Conservation (phyloP, 2,888 invertebrate genomes). For the Hartigia nigra region DNA sequence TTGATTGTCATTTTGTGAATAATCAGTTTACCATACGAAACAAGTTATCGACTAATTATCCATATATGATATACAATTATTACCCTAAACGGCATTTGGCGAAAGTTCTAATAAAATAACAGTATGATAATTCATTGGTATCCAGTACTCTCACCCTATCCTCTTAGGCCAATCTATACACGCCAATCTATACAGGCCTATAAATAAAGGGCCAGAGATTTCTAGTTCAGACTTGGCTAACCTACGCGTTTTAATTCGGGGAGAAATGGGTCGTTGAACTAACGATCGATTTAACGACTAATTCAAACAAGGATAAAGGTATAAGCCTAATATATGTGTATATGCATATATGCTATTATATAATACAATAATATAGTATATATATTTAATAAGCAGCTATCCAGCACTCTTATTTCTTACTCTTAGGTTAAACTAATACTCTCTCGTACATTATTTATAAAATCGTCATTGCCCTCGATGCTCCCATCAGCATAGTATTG, state of each 20-base stretch:
- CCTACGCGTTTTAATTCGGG: not conserved
- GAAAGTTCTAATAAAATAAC: not conserved
- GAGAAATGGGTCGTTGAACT: not conserved
- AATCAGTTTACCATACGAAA: not conserved
- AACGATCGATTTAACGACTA: not conserved
- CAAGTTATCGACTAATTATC: not conserved
- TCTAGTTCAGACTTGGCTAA: not conserved
- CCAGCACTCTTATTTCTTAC: conserved; percentile 1
- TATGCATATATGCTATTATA: not conserved
- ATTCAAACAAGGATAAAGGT: not conserved
- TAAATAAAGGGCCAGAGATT: not conserved
- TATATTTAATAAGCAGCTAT: not conserved
- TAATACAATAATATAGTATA: not conserved
- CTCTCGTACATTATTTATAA: not conserved
- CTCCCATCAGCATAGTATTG: not conserved
- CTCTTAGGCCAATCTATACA: not conserved
- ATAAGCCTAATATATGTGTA: not conserved
- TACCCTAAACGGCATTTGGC: not conserved
- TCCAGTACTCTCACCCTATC: not conserved
- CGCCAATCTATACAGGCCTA: not conserved
- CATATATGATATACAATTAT: not conserved
- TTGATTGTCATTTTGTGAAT: not conserved
- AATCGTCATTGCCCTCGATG: not conserved
- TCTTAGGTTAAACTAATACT: not conserved
- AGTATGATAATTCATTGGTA: not conserved